phyloP scores from a whole-genome alignment of 2,888 invertebrate genomes.

The Cosmorhoe ocellata region DNA sequence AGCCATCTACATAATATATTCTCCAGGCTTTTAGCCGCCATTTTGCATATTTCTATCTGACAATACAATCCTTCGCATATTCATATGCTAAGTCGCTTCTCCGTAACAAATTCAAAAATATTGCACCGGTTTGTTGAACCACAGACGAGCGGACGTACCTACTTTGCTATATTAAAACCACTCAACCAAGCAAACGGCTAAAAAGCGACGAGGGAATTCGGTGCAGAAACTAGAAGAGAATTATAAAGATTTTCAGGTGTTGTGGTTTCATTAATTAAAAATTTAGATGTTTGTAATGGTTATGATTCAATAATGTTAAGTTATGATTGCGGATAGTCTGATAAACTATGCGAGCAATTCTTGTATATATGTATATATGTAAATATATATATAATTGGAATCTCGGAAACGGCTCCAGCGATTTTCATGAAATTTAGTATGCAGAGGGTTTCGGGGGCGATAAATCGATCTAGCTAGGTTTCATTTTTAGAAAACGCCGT shows the following conservation, averaged over 20 bases:
- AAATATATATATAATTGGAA: too few relatives aligned
- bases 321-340: too few relatives aligned
- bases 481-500: too few relatives aligned
- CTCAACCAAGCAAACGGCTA: constrained; percentile 41
- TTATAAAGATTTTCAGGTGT: background rate
- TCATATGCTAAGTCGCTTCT: constrained; percentile 40
- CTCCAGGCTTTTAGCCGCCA: constrained; percentile 11
- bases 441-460: too few relatives aligned
- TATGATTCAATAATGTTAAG: too few relatives aligned
- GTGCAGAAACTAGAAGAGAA: constrained; percentile 9
- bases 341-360: too few relatives aligned
- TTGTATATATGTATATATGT: too few relatives aligned
- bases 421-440: too few relatives aligned
- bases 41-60: constrained; percentile 29
- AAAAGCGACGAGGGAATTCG: constrained; percentile 30
- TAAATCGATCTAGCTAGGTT: too few relatives aligned
- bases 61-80: constrained; percentile 36
- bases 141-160: constrained; percentile 36
- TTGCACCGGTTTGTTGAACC: constrained; percentile 34
- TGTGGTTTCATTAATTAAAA: too few relatives aligned
- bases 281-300: too few relatives aligned
- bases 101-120: constrained; percentile 50
- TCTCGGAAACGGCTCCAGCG: too few relatives aligned
- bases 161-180: constrained; percentile 60
- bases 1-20: constrained; percentile 8